Evolutionary conservation across 1,140 invertebrate genomes (phyloP), one percentile per base, ranked within the genome.

Genomic region (Tribolium madens): DNA sequence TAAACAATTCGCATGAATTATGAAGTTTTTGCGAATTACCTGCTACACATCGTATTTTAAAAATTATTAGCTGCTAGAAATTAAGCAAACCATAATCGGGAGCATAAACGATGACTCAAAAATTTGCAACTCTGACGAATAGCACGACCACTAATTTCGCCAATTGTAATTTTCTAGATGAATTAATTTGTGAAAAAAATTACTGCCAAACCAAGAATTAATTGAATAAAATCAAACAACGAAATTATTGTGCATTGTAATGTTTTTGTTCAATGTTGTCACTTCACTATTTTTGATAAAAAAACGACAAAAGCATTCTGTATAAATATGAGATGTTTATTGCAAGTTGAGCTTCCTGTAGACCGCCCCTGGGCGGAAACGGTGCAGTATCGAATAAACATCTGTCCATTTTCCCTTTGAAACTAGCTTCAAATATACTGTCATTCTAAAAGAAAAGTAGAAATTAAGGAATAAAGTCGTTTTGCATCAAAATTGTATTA

Each of bases 321-420:
- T n/a, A n/a, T n/a, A 50, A 50, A 50, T 50, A 14, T 50, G 48
- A 14, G 15, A 15, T 7, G 14, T 57, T 57, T 26, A 21, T 42
- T 57, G 52, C 52, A 21, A 57, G 52, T 18, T 17, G 17, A 57
- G 17, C 18, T 21, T 57, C 52, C 21, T 26, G 3, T 17, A 57
- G 52, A 57, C 52, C n/a, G 52, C 52, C 52, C 17, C 52, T 15
- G 52, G 52, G 14, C 52, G 52, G 52, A 57, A 57, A 57, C 17
- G 52, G 10, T 57, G 15, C 52, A 4, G 15, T 17, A 21, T 57
- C 17, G 52, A 7, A 57, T 21, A 57, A 21, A 57, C 52, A 57
- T 57, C 18, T 57, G 52, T 42, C 52, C 3, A 4, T 50, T 50
- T 17, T 50, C 48, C 48, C 48, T 50, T 50, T 50, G 48, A 17